Conservation (phyloP, 2,113 vertebrate species). For the Blennius ocellaris region DNA sequence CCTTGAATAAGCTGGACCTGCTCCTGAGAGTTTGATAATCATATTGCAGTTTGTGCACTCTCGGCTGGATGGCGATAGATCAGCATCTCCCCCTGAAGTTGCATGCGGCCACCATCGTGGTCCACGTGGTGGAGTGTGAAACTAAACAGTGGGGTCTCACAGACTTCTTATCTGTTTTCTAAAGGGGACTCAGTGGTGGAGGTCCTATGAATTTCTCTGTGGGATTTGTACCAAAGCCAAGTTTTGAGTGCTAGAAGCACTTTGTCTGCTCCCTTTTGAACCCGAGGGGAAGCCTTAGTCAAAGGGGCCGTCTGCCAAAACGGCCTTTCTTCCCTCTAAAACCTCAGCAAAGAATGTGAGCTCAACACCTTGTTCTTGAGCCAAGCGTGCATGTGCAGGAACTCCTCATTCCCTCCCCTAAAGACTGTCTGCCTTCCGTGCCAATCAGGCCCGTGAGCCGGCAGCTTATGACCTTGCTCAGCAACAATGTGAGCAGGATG, state of each 20-base stretch:
- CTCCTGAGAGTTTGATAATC: conserved; percentile 62
- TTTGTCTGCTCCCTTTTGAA: conserved; percentile 75
- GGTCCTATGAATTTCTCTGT: conserved; percentile 55
- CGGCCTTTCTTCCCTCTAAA: conserved; percentile 71
- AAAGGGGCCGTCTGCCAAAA: conserved; percentile 70
- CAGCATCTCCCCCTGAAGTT: conserved; percentile 45
- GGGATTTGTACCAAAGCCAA: conserved; percentile 69
- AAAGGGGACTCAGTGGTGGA: conserved; percentile 57
- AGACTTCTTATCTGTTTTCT: conserved; percentile 61
- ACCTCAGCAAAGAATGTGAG: conserved; percentile 70
- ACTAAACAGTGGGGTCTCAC: conserved; percentile 47
- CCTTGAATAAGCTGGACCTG: conserved; percentile 47
- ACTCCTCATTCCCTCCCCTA: conserved; percentile 66
- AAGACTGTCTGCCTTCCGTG: conserved; percentile 57
- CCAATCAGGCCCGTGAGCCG: conserved; percentile 73
- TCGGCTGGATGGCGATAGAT: conserved; percentile 56
- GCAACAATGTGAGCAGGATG: conserved; percentile 66
- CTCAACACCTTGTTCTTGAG: conserved; percentile 67
- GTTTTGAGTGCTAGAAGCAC: conserved; percentile 68
- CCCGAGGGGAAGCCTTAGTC: conserved; percentile 64
- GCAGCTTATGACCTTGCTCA: conserved; percentile 70
- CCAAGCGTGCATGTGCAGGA: conserved; percentile 76
- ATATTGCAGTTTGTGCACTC: conserved; percentile 46
- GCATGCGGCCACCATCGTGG: conserved; percentile 51
- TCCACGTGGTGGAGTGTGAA: conserved; percentile 50